phyloP scores from a whole-genome alignment of 2,888 invertebrate species.

The Antheraea yamamai region DNA sequence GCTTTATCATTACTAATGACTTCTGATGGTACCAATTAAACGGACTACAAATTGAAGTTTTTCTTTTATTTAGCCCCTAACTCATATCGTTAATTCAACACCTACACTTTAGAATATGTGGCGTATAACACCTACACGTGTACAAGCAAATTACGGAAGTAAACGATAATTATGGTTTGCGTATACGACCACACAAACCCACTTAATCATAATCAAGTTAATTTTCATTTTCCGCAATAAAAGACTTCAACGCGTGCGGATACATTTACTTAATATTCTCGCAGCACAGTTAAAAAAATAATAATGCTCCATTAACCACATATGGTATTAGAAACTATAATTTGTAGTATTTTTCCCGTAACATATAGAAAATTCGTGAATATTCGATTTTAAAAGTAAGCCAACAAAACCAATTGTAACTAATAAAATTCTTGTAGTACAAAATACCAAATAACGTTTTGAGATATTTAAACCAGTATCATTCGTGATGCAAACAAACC shows the following conservation, averaged over 20 bases:
- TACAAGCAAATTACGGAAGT: conserved; percentile 1
- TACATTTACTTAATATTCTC: neutral
- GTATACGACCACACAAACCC: conserved; percentile 1
- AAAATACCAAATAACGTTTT: no score
- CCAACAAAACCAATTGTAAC: neutral
- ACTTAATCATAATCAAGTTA: neutral
- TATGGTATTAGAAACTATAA: neutral
- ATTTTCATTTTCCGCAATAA: neutral
- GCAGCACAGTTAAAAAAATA: neutral
- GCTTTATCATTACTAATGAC: neutral
- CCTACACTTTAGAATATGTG: neutral
- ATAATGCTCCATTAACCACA: neutral
- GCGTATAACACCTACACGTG: neutral
- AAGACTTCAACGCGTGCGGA: conserved; percentile 7
- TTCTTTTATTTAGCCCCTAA: neutral
- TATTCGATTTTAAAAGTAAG: neutral
- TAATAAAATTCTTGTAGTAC: neutral
- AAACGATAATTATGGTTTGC: conserved; percentile 1
- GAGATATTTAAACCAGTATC: neutral
- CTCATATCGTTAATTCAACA: neutral
- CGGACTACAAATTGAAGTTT: neutral
- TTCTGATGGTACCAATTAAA: neutral
- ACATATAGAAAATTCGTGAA: neutral
- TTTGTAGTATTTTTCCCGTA: neutral
- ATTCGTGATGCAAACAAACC: neutral